phyloP scores from a whole-genome alignment of 2,797 vertebrate genomes.

The Psittacula derbiana region DNA sequence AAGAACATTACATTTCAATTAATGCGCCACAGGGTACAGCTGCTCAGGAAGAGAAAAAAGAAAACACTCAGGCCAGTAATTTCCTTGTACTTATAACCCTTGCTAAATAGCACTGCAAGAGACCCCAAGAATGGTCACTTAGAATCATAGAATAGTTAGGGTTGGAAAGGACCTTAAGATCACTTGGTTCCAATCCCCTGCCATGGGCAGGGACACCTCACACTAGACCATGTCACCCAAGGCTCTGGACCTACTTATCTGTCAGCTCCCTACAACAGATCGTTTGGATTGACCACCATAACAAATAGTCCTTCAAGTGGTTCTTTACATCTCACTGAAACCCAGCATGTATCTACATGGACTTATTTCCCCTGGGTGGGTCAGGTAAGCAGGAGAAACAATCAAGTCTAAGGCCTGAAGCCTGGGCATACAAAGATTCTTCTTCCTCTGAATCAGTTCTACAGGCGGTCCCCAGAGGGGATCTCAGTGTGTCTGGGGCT shows the following conservation, averaged over 20 bases:
- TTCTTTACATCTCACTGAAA: not conserved
- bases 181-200: not conserved
- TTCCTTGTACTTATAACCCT: not conserved
- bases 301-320: not conserved
- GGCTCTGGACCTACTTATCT: not conserved
- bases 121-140: not conserved
- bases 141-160: not conserved
- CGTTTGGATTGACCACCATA: not conserved
- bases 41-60: not conserved
- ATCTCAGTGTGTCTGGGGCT: not conserved
- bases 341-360: accelerated
- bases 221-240: not conserved
- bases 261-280: not conserved
- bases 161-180: not conserved
- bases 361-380: not conserved
- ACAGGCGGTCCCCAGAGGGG: not conserved
- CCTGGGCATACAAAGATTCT: not conserved
- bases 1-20: slow-evolving; percentile 1
- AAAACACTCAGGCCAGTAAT: not conserved
- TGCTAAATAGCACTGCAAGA: not conserved
- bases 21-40: not conserved
- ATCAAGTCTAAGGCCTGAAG: not conserved
- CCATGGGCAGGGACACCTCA: not conserved
- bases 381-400: not conserved
- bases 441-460: not conserved